These are phyloP conservation scores for Tragopan temminckii DNA, from an alignment of 2,797 vertebrate species.

Conservation along the genomic window DNA sequence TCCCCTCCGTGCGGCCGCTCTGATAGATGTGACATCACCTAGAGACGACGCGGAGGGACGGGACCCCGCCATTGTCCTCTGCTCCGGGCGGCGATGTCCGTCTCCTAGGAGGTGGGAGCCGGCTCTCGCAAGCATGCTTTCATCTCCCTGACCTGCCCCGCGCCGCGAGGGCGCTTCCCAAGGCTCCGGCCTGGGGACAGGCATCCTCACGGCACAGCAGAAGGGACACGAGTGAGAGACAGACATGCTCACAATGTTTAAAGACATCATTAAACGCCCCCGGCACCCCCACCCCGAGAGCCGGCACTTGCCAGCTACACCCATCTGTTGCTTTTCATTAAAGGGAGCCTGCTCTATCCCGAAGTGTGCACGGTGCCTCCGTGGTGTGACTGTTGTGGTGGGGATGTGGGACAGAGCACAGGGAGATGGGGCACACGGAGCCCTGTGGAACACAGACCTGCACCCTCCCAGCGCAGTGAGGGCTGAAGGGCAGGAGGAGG, in stretches of 20 bases:
- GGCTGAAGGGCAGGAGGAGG: not conserved
- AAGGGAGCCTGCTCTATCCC: not conserved
- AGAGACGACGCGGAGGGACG: slow-evolving; percentile 67
- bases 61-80: slow-evolving; percentile 85
- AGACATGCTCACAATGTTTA: slow-evolving; percentile 45
- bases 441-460: not conserved
- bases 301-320: not conserved
- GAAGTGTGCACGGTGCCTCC: not conserved
- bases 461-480: not conserved
- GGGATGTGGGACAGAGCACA: not conserved
- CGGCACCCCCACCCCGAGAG: not conserved
- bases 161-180: slow-evolving; percentile 56
- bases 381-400: not conserved
- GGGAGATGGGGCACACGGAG: not conserved
- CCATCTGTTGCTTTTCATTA: slow-evolving; percentile 45
- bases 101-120: slow-evolving; percentile 90
- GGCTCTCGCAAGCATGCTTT: slow-evolving; percentile 90
- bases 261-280: slow-evolving; percentile 42
- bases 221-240: slow-evolving; percentile 77
- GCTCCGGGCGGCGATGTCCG: slow-evolving; percentile 89
- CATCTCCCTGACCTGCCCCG: slow-evolving; percentile 87
- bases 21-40: slow-evolving; percentile 82
- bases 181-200: slow-evolving; percentile 69
- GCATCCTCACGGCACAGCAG: slow-evolving; percentile 63
- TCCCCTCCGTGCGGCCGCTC: slow-evolving; percentile 43